Evolutionary conservation across 2,113 vertebrate species (phyloP), one percentile per base, ranked within the genome.

Genomic region (Myocastor coypus): DNA sequence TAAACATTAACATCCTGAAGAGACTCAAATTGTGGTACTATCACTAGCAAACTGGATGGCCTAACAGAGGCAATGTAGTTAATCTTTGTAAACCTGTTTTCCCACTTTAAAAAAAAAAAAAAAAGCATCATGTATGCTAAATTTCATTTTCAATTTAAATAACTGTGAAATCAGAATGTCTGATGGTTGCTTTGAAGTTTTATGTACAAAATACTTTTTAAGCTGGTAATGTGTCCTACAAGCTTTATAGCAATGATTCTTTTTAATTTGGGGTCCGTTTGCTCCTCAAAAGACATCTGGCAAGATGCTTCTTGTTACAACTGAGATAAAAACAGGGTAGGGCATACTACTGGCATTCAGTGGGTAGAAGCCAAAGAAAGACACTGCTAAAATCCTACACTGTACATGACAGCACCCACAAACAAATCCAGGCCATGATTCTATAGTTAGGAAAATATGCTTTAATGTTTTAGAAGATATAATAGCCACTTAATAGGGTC

Each of bases 101-200:
- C 52, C 73, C 61, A 61, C 37, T 90, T n/a, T 85, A 69, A 37
- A 87, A 96, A 94, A 63, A 28, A 84, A 75, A 3, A 37, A 24
- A 28, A 52, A 14, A n/a, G 37, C 7, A 59, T 55, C 17, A n/a
- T 30, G 69, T 91, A 61, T 93, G 34, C 71, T 89, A 89, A 89
- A 85, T 69, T 89, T 78, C 86, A 37, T 69, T 88, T 86, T 88
- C 57, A 42, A 32, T 26, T n/a, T 73, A 50, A 89, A 30, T 55
- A 87, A 52, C 17, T 93, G 1, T 91, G 57, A 88, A 96, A 95
- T 83, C n/a, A 81, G 26, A 1, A 88, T 83, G 22, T 64, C 24
- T 81, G 78, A 63, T 46, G 86, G 92, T 71, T 64, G 68, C 77
- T 61, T 66, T 66, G 6, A 24, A 78, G 28, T 83, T 86, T 71